Evolutionary conservation across 2,797 vertebrate genomes (phyloP), one percentile per base, ranked within the genome.

Genomic region (Acridotheres tristis): DNA sequence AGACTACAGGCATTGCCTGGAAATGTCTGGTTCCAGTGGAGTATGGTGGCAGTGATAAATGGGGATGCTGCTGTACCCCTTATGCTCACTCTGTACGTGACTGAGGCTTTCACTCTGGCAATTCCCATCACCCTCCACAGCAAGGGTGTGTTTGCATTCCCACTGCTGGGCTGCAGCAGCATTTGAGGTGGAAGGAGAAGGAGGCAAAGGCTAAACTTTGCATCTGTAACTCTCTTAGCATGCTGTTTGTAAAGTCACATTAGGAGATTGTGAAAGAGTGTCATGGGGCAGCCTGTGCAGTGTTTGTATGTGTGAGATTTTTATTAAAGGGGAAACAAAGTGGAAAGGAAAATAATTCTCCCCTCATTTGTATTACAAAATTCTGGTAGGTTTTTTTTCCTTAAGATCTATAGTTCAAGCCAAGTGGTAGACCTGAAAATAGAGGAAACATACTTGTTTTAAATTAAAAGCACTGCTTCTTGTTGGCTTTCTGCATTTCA

Each of bases 141-240:
- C 0, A 0, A 38, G 0, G 0, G 17, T 16, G 3, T 2, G 1
- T 84, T 83, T 75, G 45, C 69, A 36, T 54, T 91, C 47, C 42
- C 54, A 80, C 19, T 30, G 43, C 61, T 36, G 25, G 8, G 7
- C 59, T 83, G 72, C 55, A 72, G 81, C 71, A 65, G 29, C 40
- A 12, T 68, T 77, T 69, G 30, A 45, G 58, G 40, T 48, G 32
- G 29, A 53, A 91, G 50, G 57, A 91, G 43, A 26, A 47, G 72
- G 40, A 59, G n/a, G 61, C 48, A 85, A 42, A 67, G 50, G 62
- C 38, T 85, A 11, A 83, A 83, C 30, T 9, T 26, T 42, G 42
- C 68, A 48, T 59, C 77, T 83, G 16, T 42, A 75, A 34, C 25
- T 85, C 68, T 40, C 29, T 34, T 36, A 71, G 32, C 40, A 59